A percentile compares a stretch with the other conserved stretches of the same genome.
These are phyloP conservation scores for Perca fluviatilis DNA, from an alignment of 2,113 vertebrate species.

Conservation along the genomic window DNA sequence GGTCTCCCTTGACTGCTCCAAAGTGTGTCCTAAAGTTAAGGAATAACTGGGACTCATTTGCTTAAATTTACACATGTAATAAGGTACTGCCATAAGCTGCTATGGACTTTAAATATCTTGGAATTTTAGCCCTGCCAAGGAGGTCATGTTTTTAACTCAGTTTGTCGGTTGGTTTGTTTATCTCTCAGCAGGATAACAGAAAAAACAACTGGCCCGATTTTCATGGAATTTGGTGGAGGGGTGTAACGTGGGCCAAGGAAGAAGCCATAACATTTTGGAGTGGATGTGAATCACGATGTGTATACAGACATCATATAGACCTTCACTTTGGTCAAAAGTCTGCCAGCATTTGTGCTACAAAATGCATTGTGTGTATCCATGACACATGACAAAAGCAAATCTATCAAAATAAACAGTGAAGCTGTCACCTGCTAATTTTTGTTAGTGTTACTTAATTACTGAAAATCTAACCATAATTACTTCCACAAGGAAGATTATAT, in stretches of 20 bases:
- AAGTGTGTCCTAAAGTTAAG: conserved; percentile 6
- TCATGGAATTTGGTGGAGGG: too few species aligned
- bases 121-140: neutral
- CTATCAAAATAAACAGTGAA: neutral
- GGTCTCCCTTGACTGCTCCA: neutral
- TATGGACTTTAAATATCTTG: neutral
- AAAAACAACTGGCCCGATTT: too few species aligned
- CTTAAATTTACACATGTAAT: conserved; percentile 22
- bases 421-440: neutral
- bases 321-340: too few species aligned
- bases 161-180: too few species aligned
- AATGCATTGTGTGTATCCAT: neutral
- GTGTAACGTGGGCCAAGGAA: too few species aligned
- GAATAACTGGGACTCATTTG: conserved; percentile 35
- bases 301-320: too few species aligned
- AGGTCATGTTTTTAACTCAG: too few species aligned
- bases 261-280: neutral
- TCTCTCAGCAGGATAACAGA: too few species aligned
- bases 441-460: neutral
- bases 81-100: conserved; percentile 1
- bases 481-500: neutral
- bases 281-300: too few species aligned
- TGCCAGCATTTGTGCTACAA: neutral
- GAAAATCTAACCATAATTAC: neutral
- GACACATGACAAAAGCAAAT: neutral